Evolutionary conservation across 2,888 invertebrate species (phyloP).

Genomic region (Minunthozetes semirufus): DNA sequence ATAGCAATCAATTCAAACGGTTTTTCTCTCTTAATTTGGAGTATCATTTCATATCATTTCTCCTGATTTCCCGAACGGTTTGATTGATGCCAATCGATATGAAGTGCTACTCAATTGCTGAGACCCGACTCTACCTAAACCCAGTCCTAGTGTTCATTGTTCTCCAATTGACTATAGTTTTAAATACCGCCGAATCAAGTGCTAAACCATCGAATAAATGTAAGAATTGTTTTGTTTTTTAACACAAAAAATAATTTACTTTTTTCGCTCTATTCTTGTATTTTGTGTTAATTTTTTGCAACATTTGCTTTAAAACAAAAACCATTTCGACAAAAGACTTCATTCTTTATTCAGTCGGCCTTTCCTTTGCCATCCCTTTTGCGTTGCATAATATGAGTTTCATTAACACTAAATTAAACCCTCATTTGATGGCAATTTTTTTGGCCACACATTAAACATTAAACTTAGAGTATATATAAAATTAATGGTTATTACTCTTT

Average conservation of each 20-base stretch:
- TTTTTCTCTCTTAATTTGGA: neutral
- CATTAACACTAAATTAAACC: constrained; percentile 4
- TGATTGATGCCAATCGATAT: constrained; percentile 11
- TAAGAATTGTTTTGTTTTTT: neutral
- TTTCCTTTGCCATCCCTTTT: neutral
- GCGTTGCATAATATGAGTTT: neutral
- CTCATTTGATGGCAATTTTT: too few species aligned
- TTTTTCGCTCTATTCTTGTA: too few species aligned
- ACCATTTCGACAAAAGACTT: neutral
- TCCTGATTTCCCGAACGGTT: neutral
- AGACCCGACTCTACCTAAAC: neutral
- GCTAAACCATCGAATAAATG: neutral
- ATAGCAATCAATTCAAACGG: neutral
- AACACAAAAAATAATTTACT: neutral
- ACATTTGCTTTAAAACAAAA: neutral
- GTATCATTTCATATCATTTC: neutral
- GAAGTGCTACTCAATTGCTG: neutral
- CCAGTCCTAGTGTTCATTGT: neutral
- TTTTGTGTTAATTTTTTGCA: too few species aligned
- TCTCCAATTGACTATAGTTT: neutral
- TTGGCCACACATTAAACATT: too few species aligned
- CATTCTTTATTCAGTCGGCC: neutral
- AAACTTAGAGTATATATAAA: too few species aligned
- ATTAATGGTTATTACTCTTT: too few species aligned
- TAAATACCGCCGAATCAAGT: neutral